Base-by-base conservation (phyloP, 2,797 vertebrate genomes). In the Hyperoplus lanceolatus region DNA sequence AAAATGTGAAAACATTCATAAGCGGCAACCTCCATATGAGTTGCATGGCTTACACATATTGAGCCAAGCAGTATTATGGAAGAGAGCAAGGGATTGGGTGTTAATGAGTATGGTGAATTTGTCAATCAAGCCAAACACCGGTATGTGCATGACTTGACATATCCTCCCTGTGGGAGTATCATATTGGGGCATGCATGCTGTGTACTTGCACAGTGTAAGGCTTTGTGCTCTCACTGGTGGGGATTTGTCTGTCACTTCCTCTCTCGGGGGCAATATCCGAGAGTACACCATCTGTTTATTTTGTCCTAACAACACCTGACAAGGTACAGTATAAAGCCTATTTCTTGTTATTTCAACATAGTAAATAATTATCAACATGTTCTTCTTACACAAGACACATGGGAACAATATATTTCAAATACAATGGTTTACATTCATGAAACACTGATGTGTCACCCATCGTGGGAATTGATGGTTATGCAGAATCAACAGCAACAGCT, bases 211-310 rank as follows among this genome's bases (percentile, higher is more conserved):
- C 67, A 59, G 82, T 76, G 86, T 75, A 79, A 78, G 60, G 78
- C 66, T 65, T 51, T 69, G 60, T 74, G 73, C 75, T 77, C 80
- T 81, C 74, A 73, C 82, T 88, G 89, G 78, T 89, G 84, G 80
- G 70, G 86, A 73, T 76, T 72, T 85, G 87, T 84, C 90, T 91
- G 86, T 90, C 85, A 89, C 82, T 74, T 21, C 58, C 75, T 90
- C 88, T 90, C 90, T 70, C 6, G 85, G 77, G 88, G 88, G 79
- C 71, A 77, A 8, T 74, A 84, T 77, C 79, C 59, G 13, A 63
- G 77, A 87, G 69, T 63, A 81, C 75, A 77, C 91, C 91, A 92
- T 93, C 91, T 93, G 91, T 92, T 93, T 89, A 84, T 85, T 88
- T 83, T 90, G 88, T 88, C 90, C 89, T 79, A 75, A 81, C 82